These are phyloP conservation scores for Drosophila rubida DNA, from an alignment of 2,888 invertebrate genomes.

Conservation along the genomic window DNA sequence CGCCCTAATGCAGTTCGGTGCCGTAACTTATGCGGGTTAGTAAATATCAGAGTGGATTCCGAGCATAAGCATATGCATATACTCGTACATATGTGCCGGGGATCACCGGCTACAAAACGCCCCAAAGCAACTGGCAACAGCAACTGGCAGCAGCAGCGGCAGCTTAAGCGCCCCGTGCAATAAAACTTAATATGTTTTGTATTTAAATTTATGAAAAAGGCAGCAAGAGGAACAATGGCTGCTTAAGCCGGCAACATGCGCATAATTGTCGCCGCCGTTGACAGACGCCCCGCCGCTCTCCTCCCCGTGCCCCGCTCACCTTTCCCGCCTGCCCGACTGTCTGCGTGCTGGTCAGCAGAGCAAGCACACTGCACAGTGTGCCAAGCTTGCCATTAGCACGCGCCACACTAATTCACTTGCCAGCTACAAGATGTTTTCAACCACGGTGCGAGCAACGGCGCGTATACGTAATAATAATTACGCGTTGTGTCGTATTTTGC, in stretches of 20 bases:
- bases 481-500: constrained; percentile 35
- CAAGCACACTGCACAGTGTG: constrained; percentile 16
- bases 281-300: constrained; percentile 16
- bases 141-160: constrained; percentile 44
- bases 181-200: constrained; percentile 79
- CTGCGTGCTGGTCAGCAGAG: constrained; percentile 29
- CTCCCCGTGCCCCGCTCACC: neutral
- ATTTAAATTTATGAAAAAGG: constrained; percentile 75
- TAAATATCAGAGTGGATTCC: constrained; percentile 68
- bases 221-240: constrained; percentile 69
- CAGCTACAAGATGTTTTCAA: too few relatives aligned
- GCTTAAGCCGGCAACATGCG: constrained; percentile 78
- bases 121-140: constrained; percentile 38
- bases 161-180: constrained; percentile 66
- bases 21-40: constrained; percentile 59
- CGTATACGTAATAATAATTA: constrained; percentile 77
- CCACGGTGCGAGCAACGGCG: constrained; percentile 45
- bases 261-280: constrained; percentile 70
- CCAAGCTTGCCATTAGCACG: neutral
- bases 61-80: constrained; percentile 8
- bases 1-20: constrained; percentile 49
- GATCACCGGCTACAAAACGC: constrained; percentile 31
- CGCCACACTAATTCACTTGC: neutral
- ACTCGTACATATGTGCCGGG: constrained; percentile 2
- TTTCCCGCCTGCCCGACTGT: neutral